Conservation (phyloP, 1,140 invertebrate species). For the Cherax quadricarinatus region DNA sequence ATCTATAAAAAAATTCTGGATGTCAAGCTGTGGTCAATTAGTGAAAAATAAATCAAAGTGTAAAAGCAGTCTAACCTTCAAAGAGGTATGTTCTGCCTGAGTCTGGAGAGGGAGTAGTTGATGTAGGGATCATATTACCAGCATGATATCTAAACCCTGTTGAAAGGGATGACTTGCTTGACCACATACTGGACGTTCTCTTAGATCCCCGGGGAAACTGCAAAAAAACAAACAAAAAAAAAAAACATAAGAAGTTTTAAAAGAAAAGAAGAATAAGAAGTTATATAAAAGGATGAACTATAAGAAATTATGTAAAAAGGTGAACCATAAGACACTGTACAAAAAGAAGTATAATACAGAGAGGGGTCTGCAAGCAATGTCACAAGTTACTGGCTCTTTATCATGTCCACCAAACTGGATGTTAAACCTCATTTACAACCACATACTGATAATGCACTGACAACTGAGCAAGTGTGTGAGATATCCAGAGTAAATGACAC, state of each 20-base stretch:
- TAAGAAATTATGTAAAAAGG: no score
- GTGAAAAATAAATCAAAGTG: no score
- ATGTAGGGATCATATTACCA: slow-evolving; percentile 90
- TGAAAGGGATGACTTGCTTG: slow-evolving; percentile 92
- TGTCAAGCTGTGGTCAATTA: no score
- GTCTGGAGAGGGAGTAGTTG: slow-evolving; percentile 88
- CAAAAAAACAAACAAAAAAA: slow-evolving; percentile 13
- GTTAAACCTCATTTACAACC: no score
- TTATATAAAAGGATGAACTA: background rate
- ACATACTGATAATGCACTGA: no score
- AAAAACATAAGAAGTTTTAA: background rate
- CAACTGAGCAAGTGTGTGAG: no score
- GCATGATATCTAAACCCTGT: slow-evolving; percentile 92
- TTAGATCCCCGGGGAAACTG: slow-evolving; percentile 82
- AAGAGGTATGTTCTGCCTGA: slow-evolving; percentile 93
- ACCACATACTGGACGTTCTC: slow-evolving; percentile 92
- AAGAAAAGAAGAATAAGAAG: background rate
- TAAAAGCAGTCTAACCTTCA: slow-evolving; percentile 82
- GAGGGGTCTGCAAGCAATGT: no score
- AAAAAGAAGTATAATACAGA: no score
- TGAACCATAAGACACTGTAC: background rate
- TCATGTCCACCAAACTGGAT: no score
- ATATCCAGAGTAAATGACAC: no score
- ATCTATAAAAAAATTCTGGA: no score
- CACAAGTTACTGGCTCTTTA: no score